phyloP scores from a whole-genome alignment of 2,113 vertebrate genomes.

The Probosciger aterrimus region DNA sequence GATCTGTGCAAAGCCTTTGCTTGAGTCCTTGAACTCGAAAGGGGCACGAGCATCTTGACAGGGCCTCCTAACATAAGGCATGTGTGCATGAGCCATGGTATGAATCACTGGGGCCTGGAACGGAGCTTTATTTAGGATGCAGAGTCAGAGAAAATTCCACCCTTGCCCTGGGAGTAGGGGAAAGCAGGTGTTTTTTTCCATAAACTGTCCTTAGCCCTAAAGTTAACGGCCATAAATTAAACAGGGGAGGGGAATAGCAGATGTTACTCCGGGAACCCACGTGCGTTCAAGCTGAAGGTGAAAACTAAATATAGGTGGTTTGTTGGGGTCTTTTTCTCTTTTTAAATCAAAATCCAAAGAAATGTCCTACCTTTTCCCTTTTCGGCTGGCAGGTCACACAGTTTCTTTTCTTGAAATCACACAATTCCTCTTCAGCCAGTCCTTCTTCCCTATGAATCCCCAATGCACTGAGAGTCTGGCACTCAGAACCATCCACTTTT shows the following conservation, averaged over 20 bases:
- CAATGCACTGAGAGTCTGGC: background rate
- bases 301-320: background rate
- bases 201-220: constrained; percentile 67
- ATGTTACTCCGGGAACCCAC: constrained; percentile 31
- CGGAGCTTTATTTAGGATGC: constrained; percentile 57
- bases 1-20: background rate
- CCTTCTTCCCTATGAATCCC: background rate
- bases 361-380: background rate
- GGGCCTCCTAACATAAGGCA: constrained; percentile 61
- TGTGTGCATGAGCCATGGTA: constrained; percentile 17
- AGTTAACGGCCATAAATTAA: constrained; percentile 59
- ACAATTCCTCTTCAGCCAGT: rapidly evolving
- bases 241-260: constrained; percentile 13
- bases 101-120: constrained; percentile 57
- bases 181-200: constrained; percentile 73
- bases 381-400: rapidly evolving
- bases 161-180: constrained; percentile 48
- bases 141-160: constrained; percentile 63
- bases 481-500: rapidly evolving
- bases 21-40: background rate
- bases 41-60: constrained; percentile 45
- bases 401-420: background rate
- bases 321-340: background rate
- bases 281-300: background rate
- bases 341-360: background rate